Evolutionary conservation across 2,888 invertebrate species (phyloP).

Genomic region (Clanis bilineata): DNA sequence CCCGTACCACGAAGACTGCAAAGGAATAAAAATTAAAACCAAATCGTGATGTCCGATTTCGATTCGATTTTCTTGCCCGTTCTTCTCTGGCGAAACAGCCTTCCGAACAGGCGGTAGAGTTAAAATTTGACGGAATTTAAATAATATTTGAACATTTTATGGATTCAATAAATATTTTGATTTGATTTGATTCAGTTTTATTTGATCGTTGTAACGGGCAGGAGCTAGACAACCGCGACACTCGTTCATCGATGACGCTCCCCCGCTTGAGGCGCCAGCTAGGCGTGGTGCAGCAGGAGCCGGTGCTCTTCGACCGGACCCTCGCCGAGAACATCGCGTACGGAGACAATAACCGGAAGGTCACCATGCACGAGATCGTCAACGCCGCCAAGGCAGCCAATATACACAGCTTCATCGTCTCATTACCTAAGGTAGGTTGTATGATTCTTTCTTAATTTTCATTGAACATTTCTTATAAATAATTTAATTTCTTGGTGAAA

Average conservation of each 20-base stretch:
- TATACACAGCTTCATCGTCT: constrained; percentile 89
- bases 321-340: constrained; percentile 94
- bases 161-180: too few relatives aligned
- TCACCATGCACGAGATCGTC: constrained; percentile 88
- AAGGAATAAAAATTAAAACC: too few relatives aligned
- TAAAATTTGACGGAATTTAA: too few relatives aligned
- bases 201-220: constrained; percentile 34
- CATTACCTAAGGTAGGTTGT: constrained; percentile 83
- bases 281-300: constrained; percentile 93
- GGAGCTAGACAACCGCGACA: constrained; percentile 81
- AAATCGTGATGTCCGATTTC: too few relatives aligned
- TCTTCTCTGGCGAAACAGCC: too few relatives aligned
- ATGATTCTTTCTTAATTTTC: too few relatives aligned
- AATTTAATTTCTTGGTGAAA: too few relatives aligned
- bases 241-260: constrained; percentile 82
- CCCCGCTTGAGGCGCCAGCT: constrained; percentile 86
- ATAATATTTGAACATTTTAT: too few relatives aligned
- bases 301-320: constrained; percentile 90
- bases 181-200: too few relatives aligned
- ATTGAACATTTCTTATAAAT: neutral
- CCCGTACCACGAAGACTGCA: too few relatives aligned
- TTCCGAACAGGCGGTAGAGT: too few relatives aligned
- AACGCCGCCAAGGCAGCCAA: constrained; percentile 89
- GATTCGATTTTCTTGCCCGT: too few relatives aligned
- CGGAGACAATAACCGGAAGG: constrained; percentile 87